A percentile compares a stretch with the other conserved stretches of the same genome.
Conservation (phyloP, 2,888 invertebrate genomes). For the Acholoe squamosa region DNA sequence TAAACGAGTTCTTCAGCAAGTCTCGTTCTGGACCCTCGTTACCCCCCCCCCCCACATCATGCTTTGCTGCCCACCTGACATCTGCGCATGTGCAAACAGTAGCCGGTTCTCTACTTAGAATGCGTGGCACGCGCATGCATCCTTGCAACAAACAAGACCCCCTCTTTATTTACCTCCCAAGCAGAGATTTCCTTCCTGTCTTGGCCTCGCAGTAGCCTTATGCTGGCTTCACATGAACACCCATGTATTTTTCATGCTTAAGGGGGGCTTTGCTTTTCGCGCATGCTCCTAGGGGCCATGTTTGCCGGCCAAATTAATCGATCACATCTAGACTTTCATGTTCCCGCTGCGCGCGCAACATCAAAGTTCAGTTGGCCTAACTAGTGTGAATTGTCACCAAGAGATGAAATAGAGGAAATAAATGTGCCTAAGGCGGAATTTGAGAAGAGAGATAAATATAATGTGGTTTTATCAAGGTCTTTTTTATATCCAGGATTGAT, state of each 20-base stretch:
- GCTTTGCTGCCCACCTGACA: constrained; percentile 2
- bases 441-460: neutral
- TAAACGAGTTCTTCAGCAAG: neutral
- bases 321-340: neutral
- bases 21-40: neutral
- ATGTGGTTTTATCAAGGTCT: neutral
- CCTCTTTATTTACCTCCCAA: neutral
- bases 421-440: neutral
- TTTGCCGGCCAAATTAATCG: neutral
- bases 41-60: neutral
- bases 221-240: constrained; percentile 1
- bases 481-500: neutral
- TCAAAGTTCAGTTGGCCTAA: neutral
- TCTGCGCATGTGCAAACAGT: neutral
- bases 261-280: neutral
- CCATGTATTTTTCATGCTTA: constrained; percentile 21
- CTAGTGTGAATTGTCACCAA: neutral
- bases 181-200: neutral
- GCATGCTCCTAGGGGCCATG: constrained; percentile 12
- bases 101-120: neutral
- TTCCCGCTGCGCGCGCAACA: neutral
- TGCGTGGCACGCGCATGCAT: constrained; percentile 14
- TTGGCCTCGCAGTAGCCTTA: neutral
- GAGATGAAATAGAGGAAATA: neutral
- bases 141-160: neutral